Percentiles rank a stretch among this genome's conserved stretches.
Conservation (phyloP, 2,888 invertebrate species). For the Drosophila rellima region DNA sequence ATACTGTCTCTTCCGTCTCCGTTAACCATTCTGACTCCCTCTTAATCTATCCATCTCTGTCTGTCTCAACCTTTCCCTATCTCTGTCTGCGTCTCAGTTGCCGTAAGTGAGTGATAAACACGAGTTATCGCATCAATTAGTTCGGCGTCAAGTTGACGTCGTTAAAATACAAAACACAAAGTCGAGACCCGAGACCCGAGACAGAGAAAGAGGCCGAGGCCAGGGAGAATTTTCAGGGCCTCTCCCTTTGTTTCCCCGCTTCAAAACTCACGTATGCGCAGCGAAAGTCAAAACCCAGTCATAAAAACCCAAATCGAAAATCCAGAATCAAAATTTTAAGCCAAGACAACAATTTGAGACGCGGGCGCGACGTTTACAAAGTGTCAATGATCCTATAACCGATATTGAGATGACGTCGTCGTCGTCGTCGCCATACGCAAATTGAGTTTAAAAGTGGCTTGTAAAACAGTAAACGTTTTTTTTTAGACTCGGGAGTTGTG, state of each 20-base stretch:
- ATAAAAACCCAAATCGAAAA: constrained; percentile 47
- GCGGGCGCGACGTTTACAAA: constrained; percentile 61
- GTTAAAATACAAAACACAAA: constrained; percentile 59
- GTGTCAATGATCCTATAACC: constrained; percentile 82
- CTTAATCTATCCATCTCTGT: not conserved
- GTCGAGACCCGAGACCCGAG: constrained; percentile 16
- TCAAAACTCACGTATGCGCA: constrained; percentile 33
- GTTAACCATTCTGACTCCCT: constrained; percentile 11
- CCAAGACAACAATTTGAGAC: constrained; percentile 22
- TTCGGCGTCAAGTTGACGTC: constrained; percentile 82
- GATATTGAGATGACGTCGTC: constrained; percentile 68
- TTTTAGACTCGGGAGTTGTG: not conserved
- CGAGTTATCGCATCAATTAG: constrained; percentile 81
- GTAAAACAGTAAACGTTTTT: constrained; percentile 75
- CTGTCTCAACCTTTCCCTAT: not conserved
- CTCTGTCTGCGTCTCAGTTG: constrained; percentile 23
- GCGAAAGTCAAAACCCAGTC: constrained; percentile 64
- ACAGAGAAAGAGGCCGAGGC: constrained; percentile 8
- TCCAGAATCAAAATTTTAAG: constrained; percentile 1
- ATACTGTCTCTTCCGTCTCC: constrained; percentile 32
- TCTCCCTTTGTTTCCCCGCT: constrained; percentile 6
- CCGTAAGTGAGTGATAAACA: constrained; percentile 79
- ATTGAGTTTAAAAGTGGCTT: constrained; percentile 76
- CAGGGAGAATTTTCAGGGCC: constrained; percentile 2
- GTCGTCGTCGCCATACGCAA: constrained; percentile 55